phyloP scores from a whole-genome alignment of 2,888 invertebrate genomes.

The Psylliodes chrysocephalus region DNA sequence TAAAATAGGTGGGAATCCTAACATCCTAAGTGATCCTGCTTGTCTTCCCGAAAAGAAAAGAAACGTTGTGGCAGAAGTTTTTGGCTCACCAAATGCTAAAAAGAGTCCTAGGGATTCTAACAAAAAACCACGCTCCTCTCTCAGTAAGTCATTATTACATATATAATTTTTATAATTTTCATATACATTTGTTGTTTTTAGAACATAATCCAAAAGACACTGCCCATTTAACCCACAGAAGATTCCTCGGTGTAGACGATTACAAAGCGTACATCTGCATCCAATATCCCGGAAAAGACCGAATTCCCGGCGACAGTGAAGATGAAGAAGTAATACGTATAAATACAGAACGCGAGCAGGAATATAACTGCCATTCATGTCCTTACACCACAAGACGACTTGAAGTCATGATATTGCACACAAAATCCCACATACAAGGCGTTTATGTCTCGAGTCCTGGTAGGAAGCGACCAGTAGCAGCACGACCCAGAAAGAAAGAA shows the following conservation, averaged over 20 bases:
- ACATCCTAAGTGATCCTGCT: conserved; percentile 73
- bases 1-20: conserved; percentile 75
- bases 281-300: conserved; percentile 66
- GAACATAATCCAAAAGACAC: conserved; percentile 42
- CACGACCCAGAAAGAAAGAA: conserved; percentile 32
- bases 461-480: conserved; percentile 40
- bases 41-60: conserved; percentile 67
- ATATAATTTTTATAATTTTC: conserved; percentile 17
- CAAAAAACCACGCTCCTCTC: conserved; percentile 33
- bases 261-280: conserved; percentile 74
- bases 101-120: conserved; percentile 28
- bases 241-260: conserved; percentile 64
- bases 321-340: conserved; percentile 50
- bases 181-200: conserved; percentile 34
- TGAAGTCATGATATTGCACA: conserved; percentile 79
- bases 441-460: conserved; percentile 48
- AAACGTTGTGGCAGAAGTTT: conserved; percentile 66
- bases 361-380: conserved; percentile 51
- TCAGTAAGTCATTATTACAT: conserved; percentile 38
- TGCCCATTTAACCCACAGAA: conserved; percentile 64
- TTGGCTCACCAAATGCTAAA: conserved; percentile 62
- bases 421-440: conserved; percentile 74
- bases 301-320: conserved; percentile 42
- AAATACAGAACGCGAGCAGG: conserved; percentile 47
- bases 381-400: conserved; percentile 73